Base-by-base conservation (phyloP, 2,888 invertebrate genomes). In the Pachymerium ferrugineum region DNA sequence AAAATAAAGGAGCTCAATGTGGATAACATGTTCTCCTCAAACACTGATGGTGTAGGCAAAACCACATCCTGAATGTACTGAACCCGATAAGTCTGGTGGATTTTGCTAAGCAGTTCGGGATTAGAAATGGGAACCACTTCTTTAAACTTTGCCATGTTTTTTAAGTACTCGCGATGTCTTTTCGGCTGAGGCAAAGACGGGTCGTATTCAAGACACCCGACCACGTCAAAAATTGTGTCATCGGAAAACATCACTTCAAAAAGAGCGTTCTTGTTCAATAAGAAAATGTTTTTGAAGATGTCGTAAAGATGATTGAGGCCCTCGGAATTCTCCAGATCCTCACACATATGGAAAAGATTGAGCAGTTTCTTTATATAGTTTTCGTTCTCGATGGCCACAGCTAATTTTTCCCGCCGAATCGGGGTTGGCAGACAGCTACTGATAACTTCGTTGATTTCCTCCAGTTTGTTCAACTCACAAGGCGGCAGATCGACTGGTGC, bases 31-130 rank as follows among this genome's bases (percentile, higher is more conserved):
- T 98, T 99, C 84, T 99, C 99, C 83, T 99, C 99, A 84, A 98
- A 99, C 79, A 99, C 94, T 78, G 97, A 97, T 12, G 99, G 98
- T 70, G 98, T 95, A 28, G 99, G 99, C 81, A 99, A 86, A 80
- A 99, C 98, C 80, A 98, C 97, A 85, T 99, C 99, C 79, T 87
- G 85, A 80, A 99, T 97, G 85, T 99, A 99, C 86, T 99, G 99
- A 81, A 99, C 97, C 83, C 98, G 89, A 85, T 97, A 99, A 74
- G 98, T 99, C 85, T 99, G 98, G 85, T 99, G 99, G 79, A 99
- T 99, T 88, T 99, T 99, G 74, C 94, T 92, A 79, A 96, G 86
- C 78, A 99, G 87, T 85, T 98, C 98, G 77, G 89, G 88, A 84
- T 97, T 97, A 81, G 92, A 90, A 76, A 99, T 97, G 74, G 97